Evolutionary conservation across 2,888 invertebrate genomes (phyloP).

Genomic region (Petrolisthes cinctipes): DNA sequence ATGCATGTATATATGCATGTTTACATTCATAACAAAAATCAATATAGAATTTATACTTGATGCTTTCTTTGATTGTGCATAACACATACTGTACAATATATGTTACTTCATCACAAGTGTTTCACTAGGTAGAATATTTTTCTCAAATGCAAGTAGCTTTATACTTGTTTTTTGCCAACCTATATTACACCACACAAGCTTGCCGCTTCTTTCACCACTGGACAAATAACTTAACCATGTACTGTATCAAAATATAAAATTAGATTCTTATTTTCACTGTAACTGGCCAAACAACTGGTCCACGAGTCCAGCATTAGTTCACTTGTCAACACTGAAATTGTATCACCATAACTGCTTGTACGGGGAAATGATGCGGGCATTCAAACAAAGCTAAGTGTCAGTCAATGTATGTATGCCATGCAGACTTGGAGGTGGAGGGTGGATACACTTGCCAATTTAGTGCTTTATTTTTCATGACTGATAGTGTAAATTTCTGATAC

Average conservation of each 20-base stretch:
- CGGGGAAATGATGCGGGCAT: conserved; percentile 2
- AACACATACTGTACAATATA: background rate
- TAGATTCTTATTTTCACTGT: background rate
- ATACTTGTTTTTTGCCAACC: no score
- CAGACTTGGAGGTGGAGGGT: background rate
- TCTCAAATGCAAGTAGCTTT: no score
- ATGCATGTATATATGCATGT: background rate
- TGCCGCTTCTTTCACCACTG: background rate
- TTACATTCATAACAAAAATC: background rate
- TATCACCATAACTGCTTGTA: background rate
- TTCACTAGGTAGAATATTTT: background rate
- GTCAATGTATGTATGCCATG: background rate
- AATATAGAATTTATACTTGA: background rate
- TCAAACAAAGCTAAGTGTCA: background rate
- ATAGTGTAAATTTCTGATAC: no score
- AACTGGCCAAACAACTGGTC: background rate
- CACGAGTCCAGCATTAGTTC: background rate
- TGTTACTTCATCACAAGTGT: background rate
- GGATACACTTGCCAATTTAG: background rate
- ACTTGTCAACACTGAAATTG: background rate
- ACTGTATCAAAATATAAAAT: background rate
- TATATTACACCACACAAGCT: no score
- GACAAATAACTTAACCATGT: background rate
- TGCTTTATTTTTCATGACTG: no score
- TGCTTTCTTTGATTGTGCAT: background rate